Percentiles rank a stretch among this genome's conserved stretches.
phyloP scores from a whole-genome alignment of 2,797 vertebrate genomes.

The Austrolebias charrua region DNA sequence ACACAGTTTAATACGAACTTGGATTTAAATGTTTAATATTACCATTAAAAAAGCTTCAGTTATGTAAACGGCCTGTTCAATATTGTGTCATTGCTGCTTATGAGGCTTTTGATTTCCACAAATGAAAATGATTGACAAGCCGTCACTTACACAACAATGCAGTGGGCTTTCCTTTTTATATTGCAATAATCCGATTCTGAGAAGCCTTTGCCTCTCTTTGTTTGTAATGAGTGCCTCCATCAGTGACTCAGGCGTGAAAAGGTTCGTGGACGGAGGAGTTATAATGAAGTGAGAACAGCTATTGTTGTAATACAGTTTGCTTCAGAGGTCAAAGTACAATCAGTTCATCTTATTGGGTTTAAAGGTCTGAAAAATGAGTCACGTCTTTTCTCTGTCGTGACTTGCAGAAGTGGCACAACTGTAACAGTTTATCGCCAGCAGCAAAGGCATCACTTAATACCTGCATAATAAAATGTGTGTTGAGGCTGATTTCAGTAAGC shows the following conservation, averaged over 20 bases:
- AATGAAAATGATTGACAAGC: constrained; percentile 13
- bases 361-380: constrained; percentile 1
- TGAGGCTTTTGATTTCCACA: not conserved
- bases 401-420: not conserved
- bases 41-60: not conserved
- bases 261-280: constrained; percentile 41
- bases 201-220: not conserved
- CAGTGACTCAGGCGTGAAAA: constrained; percentile 53
- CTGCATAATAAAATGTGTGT: too few species aligned
- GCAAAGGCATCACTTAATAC: not conserved
- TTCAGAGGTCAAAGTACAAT: constrained; percentile 18
- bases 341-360: not conserved
- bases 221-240: constrained; percentile 29
- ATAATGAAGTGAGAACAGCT: constrained; percentile 33
- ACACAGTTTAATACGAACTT: not conserved
- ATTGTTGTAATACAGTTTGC: constrained; percentile 8
- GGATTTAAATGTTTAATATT: not conserved
- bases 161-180: constrained; percentile 9
- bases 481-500: too few species aligned
- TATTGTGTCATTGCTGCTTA: not conserved
- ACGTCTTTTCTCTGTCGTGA: not conserved
- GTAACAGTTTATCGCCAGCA: not conserved
- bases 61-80: constrained; percentile 1
- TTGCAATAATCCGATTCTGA: constrained; percentile 20
- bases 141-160: constrained; percentile 10